These are phyloP conservation scores for Falco biarmicus DNA, from an alignment of 2,797 vertebrate genomes.

Conservation along the genomic window DNA sequence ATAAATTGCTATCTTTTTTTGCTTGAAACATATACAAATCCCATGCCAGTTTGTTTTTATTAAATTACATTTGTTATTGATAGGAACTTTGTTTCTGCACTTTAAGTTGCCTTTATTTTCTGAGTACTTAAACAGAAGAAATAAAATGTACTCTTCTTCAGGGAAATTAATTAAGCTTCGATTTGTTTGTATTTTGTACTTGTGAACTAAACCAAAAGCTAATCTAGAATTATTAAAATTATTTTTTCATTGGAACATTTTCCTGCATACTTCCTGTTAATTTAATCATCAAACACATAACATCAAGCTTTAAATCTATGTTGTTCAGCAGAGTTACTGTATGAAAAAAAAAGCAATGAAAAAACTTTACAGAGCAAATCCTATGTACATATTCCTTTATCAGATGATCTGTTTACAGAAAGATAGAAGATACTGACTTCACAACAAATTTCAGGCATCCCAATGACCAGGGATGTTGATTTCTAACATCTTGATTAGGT, in stretches of 20 bases:
- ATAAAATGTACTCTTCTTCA: background rate
- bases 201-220: conserved; percentile 33
- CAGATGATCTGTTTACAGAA: background rate
- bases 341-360: background rate
- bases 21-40: background rate
- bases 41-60: conserved; percentile 14
- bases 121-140: conserved; percentile 20
- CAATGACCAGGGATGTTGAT: background rate
- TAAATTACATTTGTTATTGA: conserved; percentile 39
- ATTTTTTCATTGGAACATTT: conserved; percentile 6
- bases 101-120: conserved; percentile 47
- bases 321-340: background rate
- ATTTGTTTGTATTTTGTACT: background rate
- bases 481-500: background rate
- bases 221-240: conserved; percentile 16
- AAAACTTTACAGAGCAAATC: background rate
- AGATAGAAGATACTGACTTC: background rate
- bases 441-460: background rate
- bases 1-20: conserved; percentile 14
- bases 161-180: background rate
- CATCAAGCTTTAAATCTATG: background rate
- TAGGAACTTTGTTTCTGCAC: background rate
- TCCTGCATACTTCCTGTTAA: background rate
- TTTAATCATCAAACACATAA: conserved; percentile 10
- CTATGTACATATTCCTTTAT: background rate